Percentiles rank a stretch among this genome's conserved stretches.
These are phyloP conservation scores for Struthidea cinerea DNA, from an alignment of 2,113 vertebrate species.

Conservation along the genomic window DNA sequence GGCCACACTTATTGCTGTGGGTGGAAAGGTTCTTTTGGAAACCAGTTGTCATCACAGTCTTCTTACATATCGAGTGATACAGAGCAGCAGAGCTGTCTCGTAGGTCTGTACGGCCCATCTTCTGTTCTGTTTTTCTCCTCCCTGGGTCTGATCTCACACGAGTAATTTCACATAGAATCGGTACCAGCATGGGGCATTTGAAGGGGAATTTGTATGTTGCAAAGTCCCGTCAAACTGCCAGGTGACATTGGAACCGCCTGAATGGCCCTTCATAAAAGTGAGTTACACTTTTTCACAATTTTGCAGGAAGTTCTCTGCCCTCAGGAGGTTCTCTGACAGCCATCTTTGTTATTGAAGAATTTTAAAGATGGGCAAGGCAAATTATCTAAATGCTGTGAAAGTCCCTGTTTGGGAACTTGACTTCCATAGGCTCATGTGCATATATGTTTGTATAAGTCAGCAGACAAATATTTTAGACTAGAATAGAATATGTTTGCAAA, in stretches of 20 bases:
- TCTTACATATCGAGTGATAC: rapidly evolving
- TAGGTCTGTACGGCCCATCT: not conserved
- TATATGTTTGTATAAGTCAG: not conserved
- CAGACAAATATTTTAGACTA: not conserved
- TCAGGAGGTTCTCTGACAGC: not conserved
- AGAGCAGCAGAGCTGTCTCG: not conserved
- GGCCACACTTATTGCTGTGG: not conserved
- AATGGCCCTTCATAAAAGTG: not conserved
- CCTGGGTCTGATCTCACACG: not conserved
- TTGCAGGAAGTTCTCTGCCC: not conserved
- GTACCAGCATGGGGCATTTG: not conserved
- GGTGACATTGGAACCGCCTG: not conserved
- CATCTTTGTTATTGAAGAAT: not conserved
- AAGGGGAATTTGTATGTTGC: not conserved
- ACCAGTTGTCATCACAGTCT: not conserved
- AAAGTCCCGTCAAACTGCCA: rapidly evolving
- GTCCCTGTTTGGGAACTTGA: not conserved
- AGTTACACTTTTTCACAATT: not conserved
- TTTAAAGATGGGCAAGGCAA: not conserved
- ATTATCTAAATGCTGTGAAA: not conserved
- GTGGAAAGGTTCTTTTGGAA: not conserved
- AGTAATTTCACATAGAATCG: not conserved
- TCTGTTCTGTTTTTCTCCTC: not conserved
- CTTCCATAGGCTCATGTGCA: not conserved
- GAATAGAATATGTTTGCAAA: not conserved